Base-by-base conservation (phyloP, 2,888 invertebrate genomes). In the Eristalinus aeneus region DNA sequence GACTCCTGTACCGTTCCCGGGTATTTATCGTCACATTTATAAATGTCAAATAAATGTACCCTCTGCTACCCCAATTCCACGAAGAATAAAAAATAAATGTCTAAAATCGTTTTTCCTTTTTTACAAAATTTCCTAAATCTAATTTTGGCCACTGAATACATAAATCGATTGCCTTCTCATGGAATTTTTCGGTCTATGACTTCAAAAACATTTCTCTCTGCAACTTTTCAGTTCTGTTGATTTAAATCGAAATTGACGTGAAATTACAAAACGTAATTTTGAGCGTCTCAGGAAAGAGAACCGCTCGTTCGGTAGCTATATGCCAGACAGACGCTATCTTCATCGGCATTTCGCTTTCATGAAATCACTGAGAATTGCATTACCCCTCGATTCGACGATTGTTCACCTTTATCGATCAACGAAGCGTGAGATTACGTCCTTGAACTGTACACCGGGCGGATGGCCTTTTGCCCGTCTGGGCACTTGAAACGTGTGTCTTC, bases 371-470 rank as follows among this genome's bases (percentile, higher is more conserved):
- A 53, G 72, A 63, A 82, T 77, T 72, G 60, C 77, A 77, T 77
- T 82, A 67, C 67, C 78, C 60, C 69, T 78, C 60, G 78, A 65
- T 69, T 64, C 53, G 54, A 56, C 58, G 46, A 69, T 65, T 68
- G 46, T 71, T 71, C 56, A 69, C 71, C 74, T 75, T 16, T 67
- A 54, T 71, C 61, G 46, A 60, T 39, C 23, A 56, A 20, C 71
- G 71, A 74, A 64, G 32, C 69, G 54, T 71, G 74, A 67, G 81
- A 81, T 81, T 76, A 76, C 71, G 71, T 76, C 76, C 71, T 72
- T 75, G 72, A 84, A 71, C 39, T 16, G 71, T 69, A 61, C 32
- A 36, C 36, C 39, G 56, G 27, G 34, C 54, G 68, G 56, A 71
- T 77, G 27, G 16, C 32, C 27, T 27, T 56, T 64, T 36, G 54